Evolutionary conservation across 2,113 vertebrate species (phyloP).

Genomic region (Callopanchax toddi): DNA sequence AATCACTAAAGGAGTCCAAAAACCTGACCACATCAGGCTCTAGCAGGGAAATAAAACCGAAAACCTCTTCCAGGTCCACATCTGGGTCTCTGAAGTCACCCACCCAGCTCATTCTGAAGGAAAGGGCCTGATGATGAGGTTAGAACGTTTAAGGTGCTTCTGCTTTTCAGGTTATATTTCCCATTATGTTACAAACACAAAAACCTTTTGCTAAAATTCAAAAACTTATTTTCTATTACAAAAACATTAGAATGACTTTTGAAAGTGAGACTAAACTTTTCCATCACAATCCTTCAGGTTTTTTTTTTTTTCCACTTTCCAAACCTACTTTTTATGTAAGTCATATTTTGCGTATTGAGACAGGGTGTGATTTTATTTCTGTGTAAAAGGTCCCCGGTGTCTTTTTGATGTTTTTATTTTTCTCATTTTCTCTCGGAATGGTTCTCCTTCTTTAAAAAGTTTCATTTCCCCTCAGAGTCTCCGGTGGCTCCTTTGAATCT

Average conservation of each 20-base stretch:
- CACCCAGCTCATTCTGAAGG: too few relatives aligned
- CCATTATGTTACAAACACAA: too few relatives aligned
- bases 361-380: not conserved
- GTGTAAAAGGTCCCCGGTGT: not conserved
- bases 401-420: conserved; percentile 3
- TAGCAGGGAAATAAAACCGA: too few relatives aligned
- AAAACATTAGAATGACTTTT: not conserved
- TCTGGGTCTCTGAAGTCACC: too few relatives aligned
- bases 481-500: conserved; percentile 5
- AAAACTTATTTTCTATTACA: not conserved
- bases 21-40: too few relatives aligned
- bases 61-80: too few relatives aligned
- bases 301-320: not conserved
- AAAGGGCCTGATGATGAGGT: too few relatives aligned
- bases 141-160: too few relatives aligned
- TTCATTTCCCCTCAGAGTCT: not conserved
- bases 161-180: too few relatives aligned
- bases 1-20: too few relatives aligned
- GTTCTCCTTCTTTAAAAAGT: not conserved
- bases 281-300: too few relatives aligned
- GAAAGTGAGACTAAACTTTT: not conserved
- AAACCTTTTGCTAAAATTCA: not conserved
- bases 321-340: not conserved
- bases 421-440: not conserved
- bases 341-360: not conserved